Percentiles rank a stretch among this genome's conserved stretches.
These are phyloP conservation scores for Ptychobarbus kaznakovi DNA, from an alignment of 2,797 vertebrate species.

Conservation along the genomic window DNA sequence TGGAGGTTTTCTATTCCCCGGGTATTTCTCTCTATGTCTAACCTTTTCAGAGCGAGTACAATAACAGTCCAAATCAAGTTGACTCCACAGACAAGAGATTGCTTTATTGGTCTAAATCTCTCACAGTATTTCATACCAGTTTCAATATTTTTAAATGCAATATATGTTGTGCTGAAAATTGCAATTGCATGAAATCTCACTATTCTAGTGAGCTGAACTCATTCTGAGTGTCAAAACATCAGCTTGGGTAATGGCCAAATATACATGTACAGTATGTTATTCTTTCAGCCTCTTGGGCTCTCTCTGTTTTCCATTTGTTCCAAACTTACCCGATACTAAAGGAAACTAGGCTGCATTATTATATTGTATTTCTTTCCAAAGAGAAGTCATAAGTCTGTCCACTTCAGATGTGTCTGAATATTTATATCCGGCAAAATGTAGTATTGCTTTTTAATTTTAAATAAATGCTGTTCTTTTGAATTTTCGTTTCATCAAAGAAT, in stretches of 20 bases:
- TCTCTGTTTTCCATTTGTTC: background rate
- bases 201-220: background rate
- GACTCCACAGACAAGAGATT: slow-evolving; percentile 3
- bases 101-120: background rate
- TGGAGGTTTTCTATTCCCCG: slow-evolving; percentile 4
- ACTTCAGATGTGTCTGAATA: background rate
- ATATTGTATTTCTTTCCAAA: background rate
- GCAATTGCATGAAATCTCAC: background rate
- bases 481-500: background rate
- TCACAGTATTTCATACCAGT: slow-evolving; percentile 1
- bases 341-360: background rate
- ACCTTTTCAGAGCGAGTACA: slow-evolving; percentile 3
- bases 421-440: background rate
- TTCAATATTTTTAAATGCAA: slow-evolving; percentile 20
- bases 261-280: background rate
- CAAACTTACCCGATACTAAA: background rate
- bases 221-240: slow-evolving; percentile 3
- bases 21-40: background rate
- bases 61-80: slow-evolving; percentile 18
- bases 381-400: background rate
- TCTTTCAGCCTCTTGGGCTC: background rate
- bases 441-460: background rate
- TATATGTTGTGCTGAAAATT: slow-evolving; percentile 11
- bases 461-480: background rate
- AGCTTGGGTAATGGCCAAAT: background rate